Percentiles rank a stretch among this genome's conserved stretches.
Evolutionary conservation across 2,888 invertebrate genomes (phyloP).

Genomic region (Metallyticus violacea): DNA sequence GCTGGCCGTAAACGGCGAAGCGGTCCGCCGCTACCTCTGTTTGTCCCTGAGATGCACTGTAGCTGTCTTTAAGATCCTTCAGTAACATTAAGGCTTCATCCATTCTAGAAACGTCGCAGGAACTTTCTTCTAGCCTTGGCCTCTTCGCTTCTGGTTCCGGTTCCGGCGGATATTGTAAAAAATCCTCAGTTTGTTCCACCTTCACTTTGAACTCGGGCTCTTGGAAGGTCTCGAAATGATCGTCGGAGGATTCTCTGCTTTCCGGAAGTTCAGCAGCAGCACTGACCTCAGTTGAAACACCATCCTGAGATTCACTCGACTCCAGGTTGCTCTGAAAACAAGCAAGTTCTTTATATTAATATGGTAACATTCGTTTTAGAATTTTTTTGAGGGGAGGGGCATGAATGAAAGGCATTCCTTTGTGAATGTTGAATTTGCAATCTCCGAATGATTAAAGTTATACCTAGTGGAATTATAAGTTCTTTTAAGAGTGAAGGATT

Average conservation of each 20-base stretch:
- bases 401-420: too few relatives aligned
- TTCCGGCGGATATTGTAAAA: too few relatives aligned
- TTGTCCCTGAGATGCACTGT: not conserved
- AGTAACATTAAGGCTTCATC: not conserved
- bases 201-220: not conserved
- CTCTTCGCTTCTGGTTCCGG: not conserved
- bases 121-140: not conserved
- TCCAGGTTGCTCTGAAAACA: not conserved
- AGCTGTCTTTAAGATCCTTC: not conserved
- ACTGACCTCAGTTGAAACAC: not conserved
- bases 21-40: too few relatives aligned
- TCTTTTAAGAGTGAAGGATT: too few relatives aligned
- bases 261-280: not conserved
- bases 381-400: too few relatives aligned
- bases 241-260: not conserved
- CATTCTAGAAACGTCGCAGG: not conserved
- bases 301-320: not conserved
- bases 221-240: not conserved
- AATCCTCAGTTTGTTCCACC: not conserved
- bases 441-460: too few relatives aligned
- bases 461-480: too few relatives aligned
- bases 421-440: too few relatives aligned
- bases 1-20: slow-evolving; percentile 31
- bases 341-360: not conserved
- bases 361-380: not conserved